These are phyloP conservation scores for Cataglyphis altisquamis DNA, from an alignment of 2,888 invertebrate genomes.

Conservation along the genomic window DNA sequence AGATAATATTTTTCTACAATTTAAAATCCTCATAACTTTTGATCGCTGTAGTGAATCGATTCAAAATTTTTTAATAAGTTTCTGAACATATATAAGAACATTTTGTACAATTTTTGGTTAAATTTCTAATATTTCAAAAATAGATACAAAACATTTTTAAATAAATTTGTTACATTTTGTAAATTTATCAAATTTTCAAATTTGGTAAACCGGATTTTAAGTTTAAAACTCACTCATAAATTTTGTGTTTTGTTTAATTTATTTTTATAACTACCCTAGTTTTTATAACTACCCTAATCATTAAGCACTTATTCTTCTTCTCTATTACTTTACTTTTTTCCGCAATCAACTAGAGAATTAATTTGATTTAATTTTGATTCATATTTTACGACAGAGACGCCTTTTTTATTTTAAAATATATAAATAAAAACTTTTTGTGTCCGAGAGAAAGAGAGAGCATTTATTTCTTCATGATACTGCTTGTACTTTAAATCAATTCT, in stretches of 20 bases:
- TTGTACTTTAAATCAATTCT: not conserved
- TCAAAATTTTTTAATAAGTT: too few relatives aligned
- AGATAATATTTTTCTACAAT: too few relatives aligned
- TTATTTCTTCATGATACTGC: conserved; percentile 1
- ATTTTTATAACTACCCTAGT: not conserved
- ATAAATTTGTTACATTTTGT: conserved; percentile 22
- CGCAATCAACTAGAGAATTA: not conserved
- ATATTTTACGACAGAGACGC: not conserved
- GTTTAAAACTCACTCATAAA: conserved; percentile 15
- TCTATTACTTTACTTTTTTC: not conserved
- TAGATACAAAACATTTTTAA: not conserved
- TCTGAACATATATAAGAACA: too few relatives aligned
- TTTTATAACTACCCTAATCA: too few relatives aligned
- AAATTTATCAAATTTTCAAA: not conserved
- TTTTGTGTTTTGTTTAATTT: not conserved
- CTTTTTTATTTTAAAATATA: not conserved
- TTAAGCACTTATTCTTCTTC: conserved; percentile 24
- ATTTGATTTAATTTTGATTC: not conserved
- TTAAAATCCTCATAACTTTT: too few relatives aligned
- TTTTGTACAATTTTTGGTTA: too few relatives aligned
- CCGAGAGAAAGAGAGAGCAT: not conserved
- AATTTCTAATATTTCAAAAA: too few relatives aligned
- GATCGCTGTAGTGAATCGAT: too few relatives aligned
- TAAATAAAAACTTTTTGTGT: not conserved
- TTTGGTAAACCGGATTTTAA: not conserved